Evolutionary conservation across 2,113 vertebrate species (phyloP).

Genomic region (Notiomystis cincta): DNA sequence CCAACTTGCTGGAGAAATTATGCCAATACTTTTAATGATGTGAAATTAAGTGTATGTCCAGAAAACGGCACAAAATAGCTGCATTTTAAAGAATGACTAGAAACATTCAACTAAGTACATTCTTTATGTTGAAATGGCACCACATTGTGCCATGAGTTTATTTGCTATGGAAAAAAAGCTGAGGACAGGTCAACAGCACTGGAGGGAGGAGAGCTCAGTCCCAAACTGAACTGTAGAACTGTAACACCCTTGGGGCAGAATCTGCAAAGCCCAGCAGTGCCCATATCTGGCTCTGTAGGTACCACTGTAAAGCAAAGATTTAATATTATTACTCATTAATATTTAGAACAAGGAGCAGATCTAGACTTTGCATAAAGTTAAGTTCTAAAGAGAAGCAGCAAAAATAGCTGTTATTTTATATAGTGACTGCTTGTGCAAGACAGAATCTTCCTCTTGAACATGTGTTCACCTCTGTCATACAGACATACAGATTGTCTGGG

Average conservation of each 20-base stretch:
- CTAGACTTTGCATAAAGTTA: neutral
- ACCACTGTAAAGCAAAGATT: neutral
- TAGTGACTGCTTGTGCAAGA: neutral
- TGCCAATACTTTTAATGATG: neutral
- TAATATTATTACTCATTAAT: neutral
- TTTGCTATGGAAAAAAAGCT: neutral
- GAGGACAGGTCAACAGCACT: neutral
- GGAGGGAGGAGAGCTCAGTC: neutral
- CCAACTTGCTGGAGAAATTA: neutral
- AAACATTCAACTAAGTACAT: neutral
- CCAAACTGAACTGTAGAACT: neutral
- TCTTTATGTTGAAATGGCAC: neutral
- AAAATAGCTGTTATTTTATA: neutral
- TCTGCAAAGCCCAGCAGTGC: neutral
- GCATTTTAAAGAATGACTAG: neutral
- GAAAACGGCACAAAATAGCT: neutral
- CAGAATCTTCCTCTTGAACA: slow-evolving; percentile 15
- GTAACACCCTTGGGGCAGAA: neutral
- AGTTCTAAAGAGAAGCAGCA: neutral
- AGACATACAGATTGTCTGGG: neutral
- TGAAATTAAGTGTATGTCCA: neutral
- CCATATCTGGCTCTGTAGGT: neutral
- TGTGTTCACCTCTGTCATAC: neutral
- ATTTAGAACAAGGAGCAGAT: neutral
- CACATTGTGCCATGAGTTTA: neutral